Base-by-base conservation (phyloP, 2,113 vertebrate species). In the Rhea americana region DNA sequence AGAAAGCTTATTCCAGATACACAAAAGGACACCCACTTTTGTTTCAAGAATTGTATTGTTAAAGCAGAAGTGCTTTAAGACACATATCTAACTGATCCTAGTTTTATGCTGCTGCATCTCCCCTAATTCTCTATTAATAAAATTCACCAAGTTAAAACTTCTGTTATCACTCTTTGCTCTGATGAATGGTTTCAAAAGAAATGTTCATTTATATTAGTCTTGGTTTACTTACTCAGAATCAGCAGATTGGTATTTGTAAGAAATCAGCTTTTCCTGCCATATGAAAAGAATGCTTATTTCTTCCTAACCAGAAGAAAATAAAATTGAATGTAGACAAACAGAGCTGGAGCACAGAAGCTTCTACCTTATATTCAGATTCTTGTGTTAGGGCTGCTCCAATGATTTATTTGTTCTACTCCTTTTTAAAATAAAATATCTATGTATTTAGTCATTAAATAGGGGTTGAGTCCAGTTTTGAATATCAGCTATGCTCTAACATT, bases 381-480 rank as follows among this genome's bases (percentile, higher is more conserved):
- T 77, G 13, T 66, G 19, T 75, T 56, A 75, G 5, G 48, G 35
- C 16, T 81, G 51, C 84, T 67, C 11, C 43, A 51, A 61, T 53
- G 26, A 74, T 56, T 55, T 61, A 67, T 43, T 79, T 32, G 5
- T 45, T 70, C 24, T 20, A 48, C 4, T 48, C 2, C 43, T 51
- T 77, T 85, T 93, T 55, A 91, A 81, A 28, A 79, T 62, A 74
- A 76, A 95, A 71, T n/a, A 82, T 20, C 20, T 59, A 65, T 20
- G 3, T 39, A 77, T 74, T 83, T 28, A 87, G 35, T 62, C 28
- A 85, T 82, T 85, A 82, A 80, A 84, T 47, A 24, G 17, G 5
- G 9, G 7, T 22, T 70, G 48, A 79, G 32, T 86, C 51, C 32
- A 70, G 68, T 12, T 55, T 51, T 11, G 21, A 92, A 16, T 78